Evolutionary conservation across 2,797 vertebrate genomes (phyloP), one percentile per base, ranked within the genome.

Genomic region (Eulemur coronatus): DNA sequence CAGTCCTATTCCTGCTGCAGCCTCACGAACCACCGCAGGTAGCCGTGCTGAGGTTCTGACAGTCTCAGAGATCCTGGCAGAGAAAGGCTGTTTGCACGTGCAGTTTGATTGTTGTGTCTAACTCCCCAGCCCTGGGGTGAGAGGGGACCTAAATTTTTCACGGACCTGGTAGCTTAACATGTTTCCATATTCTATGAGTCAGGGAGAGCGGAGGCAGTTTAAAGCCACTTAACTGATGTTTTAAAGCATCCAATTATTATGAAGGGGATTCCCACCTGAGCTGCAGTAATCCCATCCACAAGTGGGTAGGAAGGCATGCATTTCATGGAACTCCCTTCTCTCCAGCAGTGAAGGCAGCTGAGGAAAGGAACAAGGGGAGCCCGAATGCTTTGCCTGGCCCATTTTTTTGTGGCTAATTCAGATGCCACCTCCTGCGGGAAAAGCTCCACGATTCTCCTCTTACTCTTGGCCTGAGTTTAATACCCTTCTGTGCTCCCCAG

Each of bases 221-320:
- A 9, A 43, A 38, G 2, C 26, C 35, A 11, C 18, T 17, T 46
- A 11, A 33, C n/a, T 26, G 15, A 43, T 41, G 26, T 69, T 59
- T 61, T 20, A 50, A 50, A 46, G 48, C 81, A 38, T 35, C 55
- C 7, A 5, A 1, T 48, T 43, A n/a, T 22, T 12, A 15, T 1
- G 20, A 43, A 61, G n/a, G 70, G 22, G 10, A 20, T 59, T 82
- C 75, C 26, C 38, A 5, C 10, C 9, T 1, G 65, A 59, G 43
- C 13, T 30, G 69, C 30, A 24, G 75, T 26, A 18, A 30, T 41
- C 22, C 38, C 22, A 13, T 41, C 38, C 11, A 5, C 20, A 10
- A 13, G 5, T 1, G 7, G 30, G n/a, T 1, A 57, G 72, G 63
- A 57, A 3, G 11, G 17, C 5, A 1, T 12, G 73, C 24, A 4